These are phyloP conservation scores for Crypturellus undulatus DNA, from an alignment of 2,113 vertebrate species.

Conservation along the genomic window DNA sequence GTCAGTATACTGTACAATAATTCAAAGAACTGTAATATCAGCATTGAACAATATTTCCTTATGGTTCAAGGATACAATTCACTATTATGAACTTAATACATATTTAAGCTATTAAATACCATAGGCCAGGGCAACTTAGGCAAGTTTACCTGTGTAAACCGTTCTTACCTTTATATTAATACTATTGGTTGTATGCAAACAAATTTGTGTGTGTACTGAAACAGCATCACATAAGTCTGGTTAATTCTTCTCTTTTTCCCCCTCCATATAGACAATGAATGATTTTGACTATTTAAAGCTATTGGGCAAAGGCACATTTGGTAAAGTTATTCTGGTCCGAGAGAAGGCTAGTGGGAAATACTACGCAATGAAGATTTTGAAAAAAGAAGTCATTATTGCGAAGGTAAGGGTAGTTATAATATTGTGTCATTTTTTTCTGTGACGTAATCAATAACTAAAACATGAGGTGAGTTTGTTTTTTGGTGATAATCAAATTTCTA, in stretches of 20 bases:
- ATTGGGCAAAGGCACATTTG: conserved; percentile 97
- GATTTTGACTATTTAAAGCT: conserved; percentile 99
- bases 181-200: background rate
- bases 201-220: background rate
- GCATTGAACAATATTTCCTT: background rate
- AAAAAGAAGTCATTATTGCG: conserved; percentile 98
- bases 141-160: background rate
- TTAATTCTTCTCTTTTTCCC: background rate
- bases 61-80: background rate
- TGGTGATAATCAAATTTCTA: background rate
- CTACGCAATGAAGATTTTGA: conserved; percentile 99
- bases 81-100: background rate
- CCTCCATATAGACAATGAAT: conserved; percentile 91
- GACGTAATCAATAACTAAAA: background rate
- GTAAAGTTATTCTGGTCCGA: conserved; percentile 97
- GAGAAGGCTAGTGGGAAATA: conserved; percentile 99
- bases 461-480: background rate
- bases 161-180: background rate
- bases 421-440: background rate
- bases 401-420: conserved; percentile 82
- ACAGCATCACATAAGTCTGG: background rate
- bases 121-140: background rate
- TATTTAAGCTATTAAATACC: background rate
- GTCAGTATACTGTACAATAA: background rate
- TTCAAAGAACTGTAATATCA: background rate